Percentiles rank a stretch among this genome's conserved stretches.
Evolutionary conservation across 2,888 invertebrate species (phyloP).

Genomic region (Eupithecia inturbata): DNA sequence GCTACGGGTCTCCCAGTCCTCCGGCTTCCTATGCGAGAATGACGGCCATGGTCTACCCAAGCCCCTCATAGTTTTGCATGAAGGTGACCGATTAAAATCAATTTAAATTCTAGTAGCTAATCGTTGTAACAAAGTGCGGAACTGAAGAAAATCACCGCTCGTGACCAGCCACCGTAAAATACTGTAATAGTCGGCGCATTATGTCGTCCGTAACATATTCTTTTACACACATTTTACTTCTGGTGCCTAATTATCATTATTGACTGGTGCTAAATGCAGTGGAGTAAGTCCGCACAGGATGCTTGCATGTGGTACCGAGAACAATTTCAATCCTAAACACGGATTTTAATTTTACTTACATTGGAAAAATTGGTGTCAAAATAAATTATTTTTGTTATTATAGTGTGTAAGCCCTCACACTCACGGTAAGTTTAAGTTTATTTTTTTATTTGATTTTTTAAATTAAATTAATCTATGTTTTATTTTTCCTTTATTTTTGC

Average conservation of each 20-base stretch:
- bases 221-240: neutral
- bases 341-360: too few relatives aligned
- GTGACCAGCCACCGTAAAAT: conserved; percentile 55
- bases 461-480: too few relatives aligned
- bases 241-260: conserved; percentile 4
- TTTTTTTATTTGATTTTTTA: too few relatives aligned
- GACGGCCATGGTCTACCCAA: neutral
- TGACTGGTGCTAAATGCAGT: neutral
- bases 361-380: too few relatives aligned
- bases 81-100: neutral
- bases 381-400: too few relatives aligned
- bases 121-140: conserved; percentile 58
- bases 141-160: conserved; percentile 46
- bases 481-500: too few relatives aligned
- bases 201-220: neutral
- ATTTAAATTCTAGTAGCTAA: conserved; percentile 28
- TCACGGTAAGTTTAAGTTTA: too few relatives aligned
- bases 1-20: neutral
- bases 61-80: neutral
- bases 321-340: too few relatives aligned
- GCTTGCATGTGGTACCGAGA: too few relatives aligned
- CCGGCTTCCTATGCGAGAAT: neutral
- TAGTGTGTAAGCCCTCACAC: too few relatives aligned
- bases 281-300: neutral
- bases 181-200: conserved; percentile 8